A percentile compares a stretch with the other conserved stretches of the same genome.
Conservation (phyloP, 92 coral and sea anemone genomes). For the Bergia puertoricense region DNA sequence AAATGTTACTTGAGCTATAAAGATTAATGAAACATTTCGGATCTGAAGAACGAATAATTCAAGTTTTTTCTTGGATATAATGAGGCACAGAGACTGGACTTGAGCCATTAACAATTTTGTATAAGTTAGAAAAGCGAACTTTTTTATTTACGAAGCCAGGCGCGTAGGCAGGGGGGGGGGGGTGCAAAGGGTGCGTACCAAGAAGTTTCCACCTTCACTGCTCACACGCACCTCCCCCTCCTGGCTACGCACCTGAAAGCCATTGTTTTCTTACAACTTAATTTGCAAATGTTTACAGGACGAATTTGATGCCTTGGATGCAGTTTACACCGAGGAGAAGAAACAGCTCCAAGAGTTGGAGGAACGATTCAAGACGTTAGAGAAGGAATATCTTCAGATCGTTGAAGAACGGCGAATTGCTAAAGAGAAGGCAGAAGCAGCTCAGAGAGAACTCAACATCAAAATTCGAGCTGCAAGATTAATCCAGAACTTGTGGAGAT, state of each 20-base stretch:
- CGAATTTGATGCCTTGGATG: constrained; percentile 94
- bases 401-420: constrained; percentile 92
- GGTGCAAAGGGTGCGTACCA: too few relatives aligned
- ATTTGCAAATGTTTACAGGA: constrained; percentile 55
- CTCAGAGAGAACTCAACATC: constrained; percentile 82
- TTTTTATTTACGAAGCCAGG: too few relatives aligned
- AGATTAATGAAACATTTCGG: too few relatives aligned
- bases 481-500: constrained; percentile 94
- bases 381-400: constrained; percentile 82
- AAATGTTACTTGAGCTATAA: too few relatives aligned
- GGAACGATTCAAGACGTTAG: constrained; percentile 91
- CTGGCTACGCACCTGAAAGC: background rate
- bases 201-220: too few relatives aligned
- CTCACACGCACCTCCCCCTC: too few relatives aligned
- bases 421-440: constrained; percentile 93
- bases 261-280: background rate
- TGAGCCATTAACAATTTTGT: too few relatives aligned
- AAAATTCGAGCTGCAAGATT: constrained; percentile 94
- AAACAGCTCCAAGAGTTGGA: constrained; percentile 93
- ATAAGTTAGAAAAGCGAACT: too few relatives aligned
- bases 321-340: constrained; percentile 90
- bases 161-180: too few relatives aligned
- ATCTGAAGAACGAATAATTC: too few relatives aligned
- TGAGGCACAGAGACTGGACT: too few relatives aligned
- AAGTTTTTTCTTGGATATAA: too few relatives aligned